These are phyloP conservation scores for Thysanoteuthis rhombus DNA, from an alignment of 2,888 invertebrate species.

Conservation along the genomic window DNA sequence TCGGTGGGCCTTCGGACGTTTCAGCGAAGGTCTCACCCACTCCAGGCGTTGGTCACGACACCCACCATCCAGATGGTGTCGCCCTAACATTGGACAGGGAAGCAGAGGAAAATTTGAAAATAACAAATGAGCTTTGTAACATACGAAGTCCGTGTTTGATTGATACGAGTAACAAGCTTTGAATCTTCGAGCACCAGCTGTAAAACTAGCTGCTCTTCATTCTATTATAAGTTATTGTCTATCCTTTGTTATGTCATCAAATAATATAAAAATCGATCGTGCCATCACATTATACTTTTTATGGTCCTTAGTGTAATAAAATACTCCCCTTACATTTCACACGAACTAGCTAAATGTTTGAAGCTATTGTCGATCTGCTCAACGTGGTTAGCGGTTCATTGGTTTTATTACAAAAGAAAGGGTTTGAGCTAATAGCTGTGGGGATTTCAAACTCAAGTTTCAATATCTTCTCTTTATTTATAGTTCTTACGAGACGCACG, in stretches of 20 bases:
- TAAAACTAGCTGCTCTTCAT: neutral
- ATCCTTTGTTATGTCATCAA: neutral
- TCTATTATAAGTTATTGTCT: neutral
- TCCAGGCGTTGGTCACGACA: too few species aligned
- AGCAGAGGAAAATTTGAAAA: too few species aligned
- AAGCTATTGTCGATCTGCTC: neutral
- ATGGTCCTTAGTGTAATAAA: neutral
- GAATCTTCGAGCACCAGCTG: neutral
- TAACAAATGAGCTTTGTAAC: too few species aligned
- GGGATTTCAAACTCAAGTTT: neutral
- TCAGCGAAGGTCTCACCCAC: too few species aligned
- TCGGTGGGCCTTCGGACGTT: too few species aligned
- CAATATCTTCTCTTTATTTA: neutral
- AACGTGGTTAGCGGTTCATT: neutral
- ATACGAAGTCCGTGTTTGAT: neutral
- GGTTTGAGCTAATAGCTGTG: neutral
- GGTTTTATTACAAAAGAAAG: neutral
- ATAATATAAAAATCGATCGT: neutral
- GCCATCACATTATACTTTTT: neutral
- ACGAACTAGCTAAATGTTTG: neutral
- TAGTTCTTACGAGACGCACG: too few species aligned
- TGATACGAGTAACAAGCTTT: neutral
- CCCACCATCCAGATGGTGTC: too few species aligned
- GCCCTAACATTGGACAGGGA: too few species aligned
- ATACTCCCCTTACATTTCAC: neutral